phyloP scores from a whole-genome alignment of 2,888 invertebrate genomes.

The Aphidoletes aphidimyza region DNA sequence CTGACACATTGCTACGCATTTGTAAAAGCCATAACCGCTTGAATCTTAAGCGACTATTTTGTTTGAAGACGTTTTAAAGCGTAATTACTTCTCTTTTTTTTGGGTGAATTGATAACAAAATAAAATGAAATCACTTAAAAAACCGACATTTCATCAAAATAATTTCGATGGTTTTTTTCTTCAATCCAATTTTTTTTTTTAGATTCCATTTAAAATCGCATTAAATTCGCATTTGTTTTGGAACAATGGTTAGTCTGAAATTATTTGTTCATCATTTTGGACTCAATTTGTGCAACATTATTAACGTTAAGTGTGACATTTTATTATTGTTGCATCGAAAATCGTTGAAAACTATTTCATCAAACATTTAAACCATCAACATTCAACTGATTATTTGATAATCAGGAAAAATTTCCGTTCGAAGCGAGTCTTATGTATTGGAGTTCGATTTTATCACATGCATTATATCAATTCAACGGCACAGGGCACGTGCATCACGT shows the following conservation, averaged over 20 bases:
- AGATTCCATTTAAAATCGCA: too few relatives aligned
- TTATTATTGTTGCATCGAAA: neutral
- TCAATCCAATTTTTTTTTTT: too few relatives aligned
- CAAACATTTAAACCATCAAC: too few relatives aligned
- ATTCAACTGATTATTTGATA: too few relatives aligned
- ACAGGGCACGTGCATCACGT: conserved; percentile 33
- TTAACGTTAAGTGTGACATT: too few relatives aligned
- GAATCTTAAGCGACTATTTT: too few relatives aligned
- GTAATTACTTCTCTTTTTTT: conserved; percentile 15
- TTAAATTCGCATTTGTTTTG: too few relatives aligned
- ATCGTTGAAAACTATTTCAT: neutral
- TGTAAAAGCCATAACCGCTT: conserved; percentile 8
- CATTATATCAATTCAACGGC: conserved; percentile 29
- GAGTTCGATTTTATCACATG: neutral
- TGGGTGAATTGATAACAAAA: neutral
- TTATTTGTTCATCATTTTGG: too few relatives aligned
- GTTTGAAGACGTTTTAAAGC: conserved; percentile 21
- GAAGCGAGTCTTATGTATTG: neutral
- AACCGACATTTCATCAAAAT: neutral
- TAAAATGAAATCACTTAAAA: conserved; percentile 13
- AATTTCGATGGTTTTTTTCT: neutral
- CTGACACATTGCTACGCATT: conserved; percentile 18
- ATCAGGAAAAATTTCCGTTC: neutral
- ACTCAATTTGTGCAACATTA: too few relatives aligned
- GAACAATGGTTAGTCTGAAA: too few relatives aligned